Percentiles rank a stretch among this genome's conserved stretches.
Conservation (phyloP, 2,888 invertebrate species). For the Acronicta psi region DNA sequence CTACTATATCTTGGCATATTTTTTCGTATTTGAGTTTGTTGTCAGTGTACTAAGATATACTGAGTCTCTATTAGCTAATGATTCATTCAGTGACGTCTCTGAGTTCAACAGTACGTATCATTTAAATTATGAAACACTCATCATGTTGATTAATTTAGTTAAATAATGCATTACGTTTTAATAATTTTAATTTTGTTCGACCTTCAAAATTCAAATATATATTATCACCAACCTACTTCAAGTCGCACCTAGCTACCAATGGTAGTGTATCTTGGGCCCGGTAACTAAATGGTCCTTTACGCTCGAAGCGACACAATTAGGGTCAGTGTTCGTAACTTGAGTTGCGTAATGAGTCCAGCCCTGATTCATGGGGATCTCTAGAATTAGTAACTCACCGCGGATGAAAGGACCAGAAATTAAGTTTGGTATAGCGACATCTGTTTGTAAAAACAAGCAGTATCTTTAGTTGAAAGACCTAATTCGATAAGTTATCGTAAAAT, state of each 20-base stretch:
- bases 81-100: too few species aligned
- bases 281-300: conserved; percentile 68
- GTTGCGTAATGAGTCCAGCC: conserved; percentile 58
- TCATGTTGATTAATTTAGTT: too few species aligned
- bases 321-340: conserved; percentile 53
- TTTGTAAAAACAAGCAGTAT: conserved; percentile 3
- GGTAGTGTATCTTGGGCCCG: conserved; percentile 45
- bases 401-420: conserved; percentile 18
- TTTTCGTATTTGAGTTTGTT: too few species aligned
- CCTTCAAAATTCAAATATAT: background rate
- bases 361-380: conserved; percentile 55
- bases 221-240: background rate
- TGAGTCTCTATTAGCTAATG: too few species aligned
- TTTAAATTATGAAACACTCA: too few species aligned
- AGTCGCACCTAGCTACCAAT: conserved; percentile 1
- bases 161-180: too few species aligned
- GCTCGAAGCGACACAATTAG: conserved; percentile 70
- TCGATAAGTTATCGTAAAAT: background rate
- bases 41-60: too few species aligned
- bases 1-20: too few species aligned
- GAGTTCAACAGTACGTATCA: too few species aligned
- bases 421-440: conserved; percentile 18
- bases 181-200: too few species aligned
- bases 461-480: background rate
- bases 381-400: conserved; percentile 51